phyloP scores from a whole-genome alignment of 2,797 vertebrate genomes.

The Enoplosus armatus region DNA sequence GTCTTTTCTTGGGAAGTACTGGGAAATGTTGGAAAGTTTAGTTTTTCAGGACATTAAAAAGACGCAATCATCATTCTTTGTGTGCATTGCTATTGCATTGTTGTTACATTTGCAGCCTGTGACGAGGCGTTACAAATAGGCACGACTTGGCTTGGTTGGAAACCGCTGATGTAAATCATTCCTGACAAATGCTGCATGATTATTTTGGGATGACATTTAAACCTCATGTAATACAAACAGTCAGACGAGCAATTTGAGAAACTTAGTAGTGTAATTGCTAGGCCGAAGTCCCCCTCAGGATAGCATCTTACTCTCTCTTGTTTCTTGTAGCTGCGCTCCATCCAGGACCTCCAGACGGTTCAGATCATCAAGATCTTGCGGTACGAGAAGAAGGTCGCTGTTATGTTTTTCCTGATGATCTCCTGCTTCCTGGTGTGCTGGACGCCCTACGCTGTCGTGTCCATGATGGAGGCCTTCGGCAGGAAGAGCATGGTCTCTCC shows the following conservation, averaged over 20 bases:
- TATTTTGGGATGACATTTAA: background rate
- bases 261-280: no score
- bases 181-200: background rate
- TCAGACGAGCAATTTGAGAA: no score
- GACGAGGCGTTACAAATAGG: background rate
- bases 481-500: conserved; percentile 89
- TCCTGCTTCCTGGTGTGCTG: conserved; percentile 91
- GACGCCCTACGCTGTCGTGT: conserved; percentile 93
- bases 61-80: background rate
- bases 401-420: conserved; percentile 94
- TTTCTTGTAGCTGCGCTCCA: conserved; percentile 87
- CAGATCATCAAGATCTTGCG: conserved; percentile 92
- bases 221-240: background rate
- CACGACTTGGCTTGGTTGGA: background rate
- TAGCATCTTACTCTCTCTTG: background rate
- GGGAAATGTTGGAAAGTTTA: no score
- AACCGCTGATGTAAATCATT: background rate
- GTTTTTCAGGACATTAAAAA: background rate
- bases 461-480: conserved; percentile 91
- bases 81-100: background rate
- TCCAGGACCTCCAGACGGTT: conserved; percentile 92
- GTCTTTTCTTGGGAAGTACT: no score
- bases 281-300: background rate
- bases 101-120: background rate
- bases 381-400: conserved; percentile 94